Evolutionary conservation across 2,888 invertebrate genomes (phyloP).

Genomic region (Caenorhabditis sp.): DNA sequence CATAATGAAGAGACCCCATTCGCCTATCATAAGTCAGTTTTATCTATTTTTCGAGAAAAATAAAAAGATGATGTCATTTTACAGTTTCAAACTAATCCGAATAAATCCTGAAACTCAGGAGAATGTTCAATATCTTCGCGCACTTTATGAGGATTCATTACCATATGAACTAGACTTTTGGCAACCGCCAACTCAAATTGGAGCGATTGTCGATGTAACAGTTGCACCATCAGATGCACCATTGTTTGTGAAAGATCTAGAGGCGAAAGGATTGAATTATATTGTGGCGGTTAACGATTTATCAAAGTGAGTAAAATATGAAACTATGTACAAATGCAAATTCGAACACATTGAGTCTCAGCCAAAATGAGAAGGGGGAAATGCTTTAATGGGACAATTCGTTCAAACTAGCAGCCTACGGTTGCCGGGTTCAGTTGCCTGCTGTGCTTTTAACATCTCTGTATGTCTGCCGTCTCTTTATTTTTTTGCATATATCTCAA

Average conservation of each 20-base stretch:
- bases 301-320: constrained; percentile 66
- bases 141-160: constrained; percentile 57
- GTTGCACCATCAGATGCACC: constrained; percentile 63
- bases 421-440: no score
- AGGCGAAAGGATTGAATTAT: constrained; percentile 59
- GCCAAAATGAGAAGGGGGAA: no score
- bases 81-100: constrained; percentile 68
- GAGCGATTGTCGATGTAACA: constrained; percentile 58
- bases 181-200: constrained; percentile 63
- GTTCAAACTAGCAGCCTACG: no score
- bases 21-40: constrained; percentile 27
- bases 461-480: no score
- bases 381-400: no score
- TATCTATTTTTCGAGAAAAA: not conserved
- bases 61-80: constrained; percentile 20
- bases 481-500: no score
- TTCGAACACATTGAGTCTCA: no score
- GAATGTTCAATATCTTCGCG: constrained; percentile 55
- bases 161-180: constrained; percentile 68
- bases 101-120: constrained; percentile 64
- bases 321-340: no score
- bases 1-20: constrained; percentile 24
- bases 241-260: constrained; percentile 63
- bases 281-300: constrained; percentile 67
- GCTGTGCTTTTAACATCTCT: no score